Base-by-base conservation (phyloP, 2,888 invertebrate genomes). In the Microctonus hyperodae region DNA sequence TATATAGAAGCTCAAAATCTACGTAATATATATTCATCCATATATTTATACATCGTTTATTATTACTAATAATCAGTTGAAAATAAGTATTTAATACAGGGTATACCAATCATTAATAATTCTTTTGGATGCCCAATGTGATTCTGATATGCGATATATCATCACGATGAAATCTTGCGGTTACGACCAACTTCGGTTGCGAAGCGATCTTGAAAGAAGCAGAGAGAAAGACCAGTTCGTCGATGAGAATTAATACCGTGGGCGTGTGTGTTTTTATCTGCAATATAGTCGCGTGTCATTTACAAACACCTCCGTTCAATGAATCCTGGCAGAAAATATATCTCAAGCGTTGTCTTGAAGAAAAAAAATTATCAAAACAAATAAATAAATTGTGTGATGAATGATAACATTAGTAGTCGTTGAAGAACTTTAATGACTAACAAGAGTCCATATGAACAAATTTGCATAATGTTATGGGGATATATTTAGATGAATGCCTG, bases 101-200 rank as follows among this genome's bases (percentile, higher is more conserved):
- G 57, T 64, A 57, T 57, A 44, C 28, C 55, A 48, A 64, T 64
- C 56, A 22, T 57, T 64, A 33, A 64, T 44, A 44, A 64, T 64
- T 23, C 35, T 22, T 33, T 40, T 40, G 22, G 25, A 59, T 44
- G 44, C 28, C n/a, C 28, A 59, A n/a, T 40, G 23, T 44, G 13
- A 40, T 40, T 37, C 44, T 57, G 31, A 31, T 56, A 33, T 11
- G 40, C 40, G 48, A 31, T 48, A 40, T 56, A 63, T 59, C 16
- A 59, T 44, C 25, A n/a, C n/a, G 23, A 59, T 55, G 28, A 40
- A 16, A 59, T 59, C n/a, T 59, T 40, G 37, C 11, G 37, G 25
- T 56, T 55, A n/a, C n/a, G 28, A 16, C 60, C 37, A 28, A 40
- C 28, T 40, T n/a, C n/a, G n/a, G 44, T 44, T 9, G n/a, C n/a